Evolutionary conservation across 2,888 invertebrate species (phyloP), one percentile per base, ranked within the genome.

Genomic region (Drosophila acutilabella): DNA sequence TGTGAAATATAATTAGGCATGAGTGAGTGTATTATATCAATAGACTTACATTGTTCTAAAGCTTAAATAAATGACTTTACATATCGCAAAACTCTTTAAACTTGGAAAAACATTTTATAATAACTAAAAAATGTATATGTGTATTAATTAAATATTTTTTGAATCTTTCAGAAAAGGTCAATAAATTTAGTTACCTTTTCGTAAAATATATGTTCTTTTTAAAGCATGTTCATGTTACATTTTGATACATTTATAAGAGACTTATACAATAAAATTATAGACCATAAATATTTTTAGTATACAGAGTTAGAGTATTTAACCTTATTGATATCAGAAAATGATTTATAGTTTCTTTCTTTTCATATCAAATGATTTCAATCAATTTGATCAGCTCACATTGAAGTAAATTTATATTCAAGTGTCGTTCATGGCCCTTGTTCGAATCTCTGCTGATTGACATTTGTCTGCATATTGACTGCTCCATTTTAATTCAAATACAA

Each of bases 391-490:
- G 58, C 61, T 67, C 47, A 18, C 48, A n/a, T 68, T 30, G 8
- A 26, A 30, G 36, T 13, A 36, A 13, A 13, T 36, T 13, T 36
- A 42, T 44, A 50, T 75, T 44, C 45, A 40, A 73, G 64, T 72
- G 78, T 66, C 61, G 72, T 64, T 70, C 57, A 68, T 50, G 71
- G 68, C 72, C 67, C 67, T 69, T 62, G 59, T 65, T 57, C 33
- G 48, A 23, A 51, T 36, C 40, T 41, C 30, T 16, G 42, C 38
- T 67, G 80, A 88, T 82, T 88, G 83, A 85, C 82, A 85, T 81
- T 81, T 79, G 85, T 79, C 61, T 67, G 78, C 66, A 61, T 72
- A 74, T 75, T 65, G 78, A 70, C 57, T 83, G 81, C 64, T 80
- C 64, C 59, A 74, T 68, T 73, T 74, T 44, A 65, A 65, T 51